Evolutionary conservation across 1,140 invertebrate species (phyloP).

Genomic region (Trachymyrmex cornetzi): DNA sequence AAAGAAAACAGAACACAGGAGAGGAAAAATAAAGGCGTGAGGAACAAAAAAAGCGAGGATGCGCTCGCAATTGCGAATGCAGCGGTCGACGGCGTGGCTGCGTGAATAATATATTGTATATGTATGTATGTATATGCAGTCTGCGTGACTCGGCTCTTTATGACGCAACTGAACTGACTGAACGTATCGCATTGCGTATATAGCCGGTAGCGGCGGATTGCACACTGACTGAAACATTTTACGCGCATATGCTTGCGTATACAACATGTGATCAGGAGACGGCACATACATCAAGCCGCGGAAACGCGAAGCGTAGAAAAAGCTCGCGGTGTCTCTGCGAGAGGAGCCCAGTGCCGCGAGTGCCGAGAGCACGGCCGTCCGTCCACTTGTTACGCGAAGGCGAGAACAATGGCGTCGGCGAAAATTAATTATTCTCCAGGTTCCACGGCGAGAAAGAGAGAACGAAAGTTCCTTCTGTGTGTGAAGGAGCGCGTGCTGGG

Average conservation of each 20-base stretch:
- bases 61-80: conserved; percentile 40
- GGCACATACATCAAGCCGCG: background rate
- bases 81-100: conserved; percentile 10
- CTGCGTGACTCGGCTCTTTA: conserved; percentile 68
- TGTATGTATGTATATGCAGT: conserved; percentile 37
- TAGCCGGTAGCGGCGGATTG: background rate
- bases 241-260: no score
- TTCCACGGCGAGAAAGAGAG: conserved; percentile 20
- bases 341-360: no score
- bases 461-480: conserved; percentile 18
- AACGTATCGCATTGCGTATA: conserved; percentile 64
- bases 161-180: conserved; percentile 56
- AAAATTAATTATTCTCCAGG: conserved; percentile 52
- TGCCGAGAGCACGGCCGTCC: background rate
- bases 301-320: conserved; percentile 11
- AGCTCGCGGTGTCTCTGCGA: conserved; percentile 30
- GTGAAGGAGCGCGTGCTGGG: conserved; percentile 6
- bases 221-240: conserved; percentile 38
- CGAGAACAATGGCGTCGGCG: conserved; percentile 49
- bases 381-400: conserved; percentile 56
- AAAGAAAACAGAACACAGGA: background rate
- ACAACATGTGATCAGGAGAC: background rate
- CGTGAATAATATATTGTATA: conserved; percentile 59
- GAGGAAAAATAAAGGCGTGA: background rate
- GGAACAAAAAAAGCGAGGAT: conserved; percentile 43